phyloP scores from a whole-genome alignment of 2,888 invertebrate genomes.

The Iphiclides podalirius region DNA sequence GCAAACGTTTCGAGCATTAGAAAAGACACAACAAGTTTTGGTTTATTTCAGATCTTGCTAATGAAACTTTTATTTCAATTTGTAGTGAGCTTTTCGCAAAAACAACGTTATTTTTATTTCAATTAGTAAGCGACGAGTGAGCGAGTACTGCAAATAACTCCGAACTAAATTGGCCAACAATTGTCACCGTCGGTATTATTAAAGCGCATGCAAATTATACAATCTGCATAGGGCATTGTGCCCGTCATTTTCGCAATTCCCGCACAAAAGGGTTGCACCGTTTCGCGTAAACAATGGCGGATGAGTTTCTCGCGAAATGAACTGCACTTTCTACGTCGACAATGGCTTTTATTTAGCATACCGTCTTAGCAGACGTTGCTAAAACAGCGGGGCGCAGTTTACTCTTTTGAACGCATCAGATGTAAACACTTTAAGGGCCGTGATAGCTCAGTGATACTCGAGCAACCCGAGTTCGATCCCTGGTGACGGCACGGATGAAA shows the following conservation, averaged over 20 bases:
- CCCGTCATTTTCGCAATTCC: slow-evolving; percentile 25
- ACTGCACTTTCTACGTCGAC: slow-evolving; percentile 17
- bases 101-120: too few species aligned
- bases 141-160: neutral
- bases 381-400: neutral
- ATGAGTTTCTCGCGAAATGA: slow-evolving; percentile 12
- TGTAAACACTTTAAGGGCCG: too few species aligned
- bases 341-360: slow-evolving; percentile 14
- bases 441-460: too few species aligned
- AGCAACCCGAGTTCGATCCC: too few species aligned
- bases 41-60: too few species aligned
- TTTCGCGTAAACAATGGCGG: slow-evolving; percentile 24
- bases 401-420: too few species aligned
- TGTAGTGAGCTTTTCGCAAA: too few species aligned
- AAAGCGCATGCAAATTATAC: slow-evolving; percentile 32
- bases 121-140: too few species aligned
- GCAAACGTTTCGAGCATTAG: too few species aligned
- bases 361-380: neutral
- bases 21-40: too few species aligned
- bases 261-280: slow-evolving; percentile 32
- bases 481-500: too few species aligned
- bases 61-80: too few species aligned
- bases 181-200: slow-evolving; percentile 8
- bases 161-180: slow-evolving; percentile 17
- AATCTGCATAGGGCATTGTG: slow-evolving; percentile 29